Evolutionary conservation across 2,888 invertebrate genomes (phyloP).

Genomic region (Didymodactylos carnosus): DNA sequence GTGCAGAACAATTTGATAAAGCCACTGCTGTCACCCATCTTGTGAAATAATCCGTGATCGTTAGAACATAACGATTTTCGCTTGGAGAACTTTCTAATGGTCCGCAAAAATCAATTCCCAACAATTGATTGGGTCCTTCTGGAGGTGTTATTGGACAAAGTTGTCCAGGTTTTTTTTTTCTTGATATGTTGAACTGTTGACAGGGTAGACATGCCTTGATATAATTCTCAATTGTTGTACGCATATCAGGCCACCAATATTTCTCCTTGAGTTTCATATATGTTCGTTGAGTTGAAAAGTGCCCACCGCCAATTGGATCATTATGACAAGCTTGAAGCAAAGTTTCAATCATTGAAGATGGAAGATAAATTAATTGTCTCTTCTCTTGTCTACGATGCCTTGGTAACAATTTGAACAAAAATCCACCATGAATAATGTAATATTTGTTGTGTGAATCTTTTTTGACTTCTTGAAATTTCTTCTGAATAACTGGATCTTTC

Average conservation of each 20-base stretch:
- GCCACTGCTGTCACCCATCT: neutral
- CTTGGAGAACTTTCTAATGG: neutral
- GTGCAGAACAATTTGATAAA: neutral
- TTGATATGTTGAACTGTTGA: neutral
- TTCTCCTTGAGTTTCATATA: neutral
- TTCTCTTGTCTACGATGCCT: neutral
- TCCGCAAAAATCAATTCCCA: neutral
- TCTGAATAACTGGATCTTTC: neutral
- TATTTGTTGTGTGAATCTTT: neutral
- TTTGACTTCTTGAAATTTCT: neutral
- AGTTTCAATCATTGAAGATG: neutral
- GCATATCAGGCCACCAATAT: neutral
- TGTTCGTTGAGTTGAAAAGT: neutral
- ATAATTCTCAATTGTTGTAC: neutral
- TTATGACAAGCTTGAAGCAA: neutral
- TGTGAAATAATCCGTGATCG: neutral
- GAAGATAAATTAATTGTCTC: neutral
- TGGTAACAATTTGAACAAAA: neutral
- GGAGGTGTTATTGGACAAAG: neutral
- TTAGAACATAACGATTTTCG: neutral
- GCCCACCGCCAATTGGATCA: neutral
- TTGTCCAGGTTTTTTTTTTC: neutral
- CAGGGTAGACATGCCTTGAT: neutral
- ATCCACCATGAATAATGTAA: neutral
- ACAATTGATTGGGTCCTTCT: neutral